Evolutionary conservation across 1,140 invertebrate species (phyloP), one percentile per base, ranked within the genome.

Genomic region (Lethrus apterus): DNA sequence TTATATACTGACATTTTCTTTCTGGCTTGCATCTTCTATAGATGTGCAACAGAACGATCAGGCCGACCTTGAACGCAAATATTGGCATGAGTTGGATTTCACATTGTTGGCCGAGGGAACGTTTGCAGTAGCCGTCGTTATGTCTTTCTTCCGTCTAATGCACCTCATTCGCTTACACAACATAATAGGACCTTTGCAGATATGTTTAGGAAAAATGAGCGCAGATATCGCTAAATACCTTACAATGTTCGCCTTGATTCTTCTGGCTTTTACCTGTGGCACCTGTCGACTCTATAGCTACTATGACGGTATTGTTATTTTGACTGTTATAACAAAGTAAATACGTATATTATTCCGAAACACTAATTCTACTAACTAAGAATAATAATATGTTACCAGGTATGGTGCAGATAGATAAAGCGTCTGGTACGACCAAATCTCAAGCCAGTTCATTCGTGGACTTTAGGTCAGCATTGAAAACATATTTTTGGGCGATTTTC

Each of bases 401-500:
- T n/a, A 80, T 80, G 77, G 68, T 76, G 0, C 73, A 72, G 56
- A 69, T 67, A 4, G 63, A 64, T 29, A 67, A 66, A 55, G 67
- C 67, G 0, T 67, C 62, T 36, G 68, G 71, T 45, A 55, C 64
- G 15, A 62, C 65, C 52, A 65, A 62, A 15, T 57, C 58, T 5
- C 64, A 56, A 49, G 64, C 61, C 2, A 59, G 67, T 17, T 79
- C 76, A 0, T 80, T 80, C 52, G 68, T 77, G 2, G 68, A 69
- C 41, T 69, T 78, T 32, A 17, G 48, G 2, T 74, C 70, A 26
- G 83, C 81, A 4, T 64, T 84, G 26, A 81, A 79, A 56, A 84
- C 80, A 3, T 69, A 84, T 19, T 86, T 86, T 62, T 86, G 83
- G 83, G 80, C 80, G 0, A 71, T 86, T 50, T 84, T 86, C 57